These are phyloP conservation scores for Limosa lapponica DNA, from an alignment of 2,797 vertebrate species.

Conservation along the genomic window DNA sequence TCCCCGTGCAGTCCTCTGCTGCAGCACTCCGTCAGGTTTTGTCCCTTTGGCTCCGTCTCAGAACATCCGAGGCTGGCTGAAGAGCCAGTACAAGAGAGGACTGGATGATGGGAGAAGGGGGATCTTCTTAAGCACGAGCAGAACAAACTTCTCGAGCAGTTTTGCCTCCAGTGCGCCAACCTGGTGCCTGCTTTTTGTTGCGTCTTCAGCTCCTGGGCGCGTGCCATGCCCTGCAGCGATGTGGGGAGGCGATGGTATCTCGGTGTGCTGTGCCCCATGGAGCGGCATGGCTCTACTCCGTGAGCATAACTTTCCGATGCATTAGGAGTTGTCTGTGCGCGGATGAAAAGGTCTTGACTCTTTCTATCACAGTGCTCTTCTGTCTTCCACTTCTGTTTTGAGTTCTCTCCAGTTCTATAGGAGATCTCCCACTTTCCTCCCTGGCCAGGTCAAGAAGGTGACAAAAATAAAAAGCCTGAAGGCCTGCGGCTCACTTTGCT, in stretches of 20 bases:
- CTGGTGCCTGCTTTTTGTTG: neutral
- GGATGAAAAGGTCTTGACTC: neutral
- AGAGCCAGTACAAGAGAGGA: neutral
- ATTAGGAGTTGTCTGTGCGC: neutral
- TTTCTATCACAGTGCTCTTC: neutral
- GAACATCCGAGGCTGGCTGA: neutral
- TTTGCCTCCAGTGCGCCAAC: neutral
- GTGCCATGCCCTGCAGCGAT: neutral
- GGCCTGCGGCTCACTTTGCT: neutral
- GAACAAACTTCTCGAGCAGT: neutral
- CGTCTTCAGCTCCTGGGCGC: neutral
- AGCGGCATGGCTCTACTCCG: neutral
- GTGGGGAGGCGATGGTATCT: neutral
- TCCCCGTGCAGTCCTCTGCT: neutral
- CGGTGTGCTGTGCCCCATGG: fast-evolving
- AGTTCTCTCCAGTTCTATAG: neutral
- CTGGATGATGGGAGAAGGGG: neutral
- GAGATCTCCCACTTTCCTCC: neutral
- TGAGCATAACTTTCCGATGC: neutral
- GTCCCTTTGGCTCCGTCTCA: neutral
- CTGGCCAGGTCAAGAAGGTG: neutral
- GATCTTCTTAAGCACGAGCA: neutral
- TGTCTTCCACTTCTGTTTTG: neutral
- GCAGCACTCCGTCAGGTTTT: neutral
- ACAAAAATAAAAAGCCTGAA: neutral